These are phyloP conservation scores for Hassar affinis DNA, from an alignment of 2,113 vertebrate species.

Conservation along the genomic window DNA sequence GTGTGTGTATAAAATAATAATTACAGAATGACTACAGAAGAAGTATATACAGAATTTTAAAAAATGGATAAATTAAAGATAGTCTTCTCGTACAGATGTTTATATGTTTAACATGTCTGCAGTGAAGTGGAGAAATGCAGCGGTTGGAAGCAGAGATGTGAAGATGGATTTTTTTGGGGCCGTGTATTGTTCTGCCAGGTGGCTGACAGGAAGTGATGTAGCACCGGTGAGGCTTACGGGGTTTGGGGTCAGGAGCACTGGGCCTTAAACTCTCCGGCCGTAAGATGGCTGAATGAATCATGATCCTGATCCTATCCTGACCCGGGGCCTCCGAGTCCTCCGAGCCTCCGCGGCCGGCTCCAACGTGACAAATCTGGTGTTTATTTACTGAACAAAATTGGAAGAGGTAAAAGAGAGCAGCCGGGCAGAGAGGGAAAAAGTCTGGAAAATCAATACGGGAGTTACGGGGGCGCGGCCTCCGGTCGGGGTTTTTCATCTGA, in stretches of 20 bases:
- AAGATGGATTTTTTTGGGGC: constrained; percentile 55
- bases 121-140: background rate
- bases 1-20: background rate
- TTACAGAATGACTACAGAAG: background rate
- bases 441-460: constrained; percentile 73
- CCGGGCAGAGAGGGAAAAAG: constrained; percentile 64
- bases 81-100: background rate
- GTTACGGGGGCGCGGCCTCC: constrained; percentile 62
- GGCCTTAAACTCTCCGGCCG: constrained; percentile 62
- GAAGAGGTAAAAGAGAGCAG: constrained; percentile 61
- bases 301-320: constrained; percentile 52
- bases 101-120: background rate
- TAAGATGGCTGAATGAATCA: constrained; percentile 64
- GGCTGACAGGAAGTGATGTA: constrained; percentile 79
- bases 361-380: constrained; percentile 78
- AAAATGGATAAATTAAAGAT: background rate
- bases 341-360: constrained; percentile 55
- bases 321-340: constrained; percentile 34
- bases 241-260: constrained; percentile 66
- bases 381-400: constrained; percentile 75
- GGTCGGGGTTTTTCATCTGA: constrained; percentile 46
- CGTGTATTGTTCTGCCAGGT: constrained; percentile 76
- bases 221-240: constrained; percentile 70
- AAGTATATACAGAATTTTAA: background rate
- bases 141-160: constrained; percentile 66